phyloP scores from a whole-genome alignment of 2,797 vertebrate species.

The Acrocephalus scirpaceus region DNA sequence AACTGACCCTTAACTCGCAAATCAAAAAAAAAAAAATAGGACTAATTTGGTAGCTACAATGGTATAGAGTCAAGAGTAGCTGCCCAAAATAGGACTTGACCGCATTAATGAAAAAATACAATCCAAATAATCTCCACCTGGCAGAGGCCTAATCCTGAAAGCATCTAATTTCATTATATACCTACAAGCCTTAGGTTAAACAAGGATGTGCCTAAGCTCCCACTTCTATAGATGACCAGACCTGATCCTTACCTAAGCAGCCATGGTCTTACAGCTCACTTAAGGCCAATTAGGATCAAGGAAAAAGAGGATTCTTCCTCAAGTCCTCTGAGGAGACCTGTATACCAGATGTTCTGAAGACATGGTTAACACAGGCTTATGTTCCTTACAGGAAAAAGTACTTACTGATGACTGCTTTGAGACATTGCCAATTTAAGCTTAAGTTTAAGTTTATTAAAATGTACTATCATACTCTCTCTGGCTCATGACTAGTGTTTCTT shows the following conservation, averaged over 20 bases:
- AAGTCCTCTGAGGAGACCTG: not conserved
- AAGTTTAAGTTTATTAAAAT: constrained; percentile 35
- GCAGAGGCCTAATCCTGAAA: not conserved
- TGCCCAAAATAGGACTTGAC: not conserved
- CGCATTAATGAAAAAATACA: not conserved
- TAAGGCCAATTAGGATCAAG: constrained; percentile 40
- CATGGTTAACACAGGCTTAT: not conserved
- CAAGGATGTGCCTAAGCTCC: constrained; percentile 20
- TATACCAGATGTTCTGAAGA: constrained; percentile 9
- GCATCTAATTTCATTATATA: constrained; percentile 29
- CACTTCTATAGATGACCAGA: not conserved
- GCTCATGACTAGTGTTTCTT: not conserved
- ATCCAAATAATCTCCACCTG: not conserved
- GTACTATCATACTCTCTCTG: not conserved
- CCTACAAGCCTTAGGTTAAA: constrained; percentile 23
- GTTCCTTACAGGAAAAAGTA: not conserved
- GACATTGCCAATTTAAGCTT: not conserved
- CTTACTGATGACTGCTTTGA: constrained; percentile 9
- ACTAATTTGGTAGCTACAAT: not conserved
- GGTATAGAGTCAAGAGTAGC: not conserved
- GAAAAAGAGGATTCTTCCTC: constrained; percentile 44
- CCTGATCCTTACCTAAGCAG: constrained; percentile 28
- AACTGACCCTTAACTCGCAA: not conserved
- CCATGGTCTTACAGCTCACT: constrained; percentile 9
- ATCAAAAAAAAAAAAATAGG: not conserved